These are phyloP conservation scores for Dicrostonyx torquatus DNA, from an alignment of 2,797 vertebrate species.

Conservation along the genomic window DNA sequence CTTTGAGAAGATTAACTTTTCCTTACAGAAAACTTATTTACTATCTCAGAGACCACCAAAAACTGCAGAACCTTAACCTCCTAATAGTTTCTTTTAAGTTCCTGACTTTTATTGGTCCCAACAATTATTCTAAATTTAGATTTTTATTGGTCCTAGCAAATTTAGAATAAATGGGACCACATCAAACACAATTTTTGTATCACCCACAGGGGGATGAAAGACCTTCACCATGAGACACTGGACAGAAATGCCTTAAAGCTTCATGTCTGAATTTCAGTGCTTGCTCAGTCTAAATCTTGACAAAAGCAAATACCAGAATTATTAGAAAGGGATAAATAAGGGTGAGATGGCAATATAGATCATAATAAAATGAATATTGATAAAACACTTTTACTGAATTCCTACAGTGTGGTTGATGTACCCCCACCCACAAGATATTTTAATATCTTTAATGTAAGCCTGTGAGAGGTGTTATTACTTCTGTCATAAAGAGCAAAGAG, in stretches of 20 bases:
- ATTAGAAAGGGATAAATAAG: neutral
- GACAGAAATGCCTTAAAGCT: neutral
- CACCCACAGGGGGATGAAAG: neutral
- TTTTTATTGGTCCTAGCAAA: slow-evolving; percentile 37
- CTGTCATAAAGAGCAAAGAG: neutral
- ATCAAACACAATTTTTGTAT: neutral
- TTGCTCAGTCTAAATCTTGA: neutral
- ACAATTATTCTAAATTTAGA: slow-evolving; percentile 39
- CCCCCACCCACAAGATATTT: neutral
- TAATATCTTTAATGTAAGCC: neutral
- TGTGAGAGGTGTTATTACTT: neutral
- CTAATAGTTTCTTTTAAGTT: slow-evolving; percentile 44
- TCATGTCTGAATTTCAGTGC: neutral
- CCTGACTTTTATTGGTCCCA: slow-evolving; percentile 3
- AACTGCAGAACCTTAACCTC: slow-evolving; percentile 10
- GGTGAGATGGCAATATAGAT: neutral
- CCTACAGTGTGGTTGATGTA: neutral
- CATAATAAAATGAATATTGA: slow-evolving; percentile 34
- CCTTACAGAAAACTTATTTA: neutral
- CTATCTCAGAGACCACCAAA: neutral
- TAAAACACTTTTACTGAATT: neutral
- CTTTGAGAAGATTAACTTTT: neutral
- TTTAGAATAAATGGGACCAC: neutral
- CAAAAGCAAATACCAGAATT: neutral
- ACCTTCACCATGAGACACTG: neutral